Percentiles rank a stretch among this genome's conserved stretches.
phyloP scores from a whole-genome alignment of 1,140 invertebrate genomes.

The Zaprionus davidi region DNA sequence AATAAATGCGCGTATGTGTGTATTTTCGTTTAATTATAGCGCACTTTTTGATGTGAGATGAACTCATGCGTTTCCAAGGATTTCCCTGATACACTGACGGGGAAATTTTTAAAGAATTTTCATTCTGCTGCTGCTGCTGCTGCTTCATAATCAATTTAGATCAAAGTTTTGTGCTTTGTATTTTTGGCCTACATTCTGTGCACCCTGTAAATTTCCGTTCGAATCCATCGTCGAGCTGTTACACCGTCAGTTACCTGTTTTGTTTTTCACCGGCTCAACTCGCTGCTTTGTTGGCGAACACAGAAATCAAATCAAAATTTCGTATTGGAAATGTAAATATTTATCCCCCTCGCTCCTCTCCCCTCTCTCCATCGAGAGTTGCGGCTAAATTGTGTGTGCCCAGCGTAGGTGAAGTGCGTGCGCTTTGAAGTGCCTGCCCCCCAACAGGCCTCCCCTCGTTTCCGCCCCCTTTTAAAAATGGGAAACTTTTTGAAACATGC shows the following conservation, averaged over 20 bases:
- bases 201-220: conserved; percentile 42
- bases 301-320: conserved; percentile 77
- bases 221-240: conserved; percentile 21
- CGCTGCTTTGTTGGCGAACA: conserved; percentile 43
- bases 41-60: conserved; percentile 9
- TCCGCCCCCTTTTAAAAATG: neutral
- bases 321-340: conserved; percentile 79
- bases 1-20: neutral
- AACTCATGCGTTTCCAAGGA: conserved; percentile 11
- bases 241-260: conserved; percentile 52
- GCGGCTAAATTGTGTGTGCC: conserved; percentile 42
- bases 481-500: conserved; percentile 28
- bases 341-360: conserved; percentile 38
- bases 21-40: conserved; percentile 12
- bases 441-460: too few species aligned
- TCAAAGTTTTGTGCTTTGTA: conserved; percentile 13
- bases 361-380: conserved; percentile 21
- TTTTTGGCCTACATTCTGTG: conserved; percentile 12
- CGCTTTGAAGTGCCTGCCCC: conserved; percentile 67
- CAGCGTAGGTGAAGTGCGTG: conserved; percentile 70
- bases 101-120: conserved; percentile 1
- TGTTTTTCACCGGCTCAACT: conserved; percentile 34
- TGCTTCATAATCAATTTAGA: neutral
- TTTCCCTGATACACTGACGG: neutral
- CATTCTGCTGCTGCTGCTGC: neutral